Conservation (phyloP, 2,888 invertebrate genomes). For the Hirtodrosophila confusa region DNA sequence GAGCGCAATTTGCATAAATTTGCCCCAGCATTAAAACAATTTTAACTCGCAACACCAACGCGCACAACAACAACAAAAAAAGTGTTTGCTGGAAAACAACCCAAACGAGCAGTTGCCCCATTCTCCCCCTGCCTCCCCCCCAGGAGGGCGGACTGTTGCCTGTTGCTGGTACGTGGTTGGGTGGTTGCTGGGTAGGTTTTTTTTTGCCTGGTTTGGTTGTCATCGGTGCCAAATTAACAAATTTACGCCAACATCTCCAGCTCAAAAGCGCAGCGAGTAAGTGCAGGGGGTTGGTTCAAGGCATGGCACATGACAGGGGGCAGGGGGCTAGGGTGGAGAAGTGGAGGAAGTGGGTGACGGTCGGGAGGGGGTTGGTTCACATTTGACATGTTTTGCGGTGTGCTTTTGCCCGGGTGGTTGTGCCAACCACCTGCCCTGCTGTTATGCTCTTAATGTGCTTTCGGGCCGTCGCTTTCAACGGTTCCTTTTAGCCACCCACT, state of each 20-base stretch:
- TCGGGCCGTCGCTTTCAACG: constrained; percentile 28
- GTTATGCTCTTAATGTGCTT: constrained; percentile 50
- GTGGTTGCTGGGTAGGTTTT: constrained; percentile 18
- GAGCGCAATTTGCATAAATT: constrained; percentile 84
- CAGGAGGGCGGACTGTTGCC: constrained; percentile 22
- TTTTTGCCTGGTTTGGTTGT: constrained; percentile 54
- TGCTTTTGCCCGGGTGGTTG: constrained; percentile 34
- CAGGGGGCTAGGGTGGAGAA: neutral
- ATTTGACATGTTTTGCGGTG: constrained; percentile 70
- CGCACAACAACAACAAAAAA: constrained; percentile 39
- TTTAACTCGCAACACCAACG: constrained; percentile 80
- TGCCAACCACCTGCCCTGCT: constrained; percentile 38
- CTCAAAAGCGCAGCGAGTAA: constrained; percentile 46
- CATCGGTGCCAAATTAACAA: constrained; percentile 83
- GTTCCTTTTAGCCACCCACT: constrained; percentile 26
- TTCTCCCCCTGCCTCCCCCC: too few relatives aligned
- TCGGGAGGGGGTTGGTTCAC: constrained; percentile 46
- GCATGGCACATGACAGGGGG: neutral
- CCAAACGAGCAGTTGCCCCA: constrained; percentile 5
- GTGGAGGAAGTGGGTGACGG: too few relatives aligned
- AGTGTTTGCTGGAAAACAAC: constrained; percentile 32
- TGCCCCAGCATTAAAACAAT: constrained; percentile 84
- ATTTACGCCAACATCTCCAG: constrained; percentile 80
- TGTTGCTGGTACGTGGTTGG: constrained; percentile 54
- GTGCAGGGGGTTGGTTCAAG: neutral